phyloP scores from a whole-genome alignment of 2,797 vertebrate genomes.

The Chrosomus eos region DNA sequence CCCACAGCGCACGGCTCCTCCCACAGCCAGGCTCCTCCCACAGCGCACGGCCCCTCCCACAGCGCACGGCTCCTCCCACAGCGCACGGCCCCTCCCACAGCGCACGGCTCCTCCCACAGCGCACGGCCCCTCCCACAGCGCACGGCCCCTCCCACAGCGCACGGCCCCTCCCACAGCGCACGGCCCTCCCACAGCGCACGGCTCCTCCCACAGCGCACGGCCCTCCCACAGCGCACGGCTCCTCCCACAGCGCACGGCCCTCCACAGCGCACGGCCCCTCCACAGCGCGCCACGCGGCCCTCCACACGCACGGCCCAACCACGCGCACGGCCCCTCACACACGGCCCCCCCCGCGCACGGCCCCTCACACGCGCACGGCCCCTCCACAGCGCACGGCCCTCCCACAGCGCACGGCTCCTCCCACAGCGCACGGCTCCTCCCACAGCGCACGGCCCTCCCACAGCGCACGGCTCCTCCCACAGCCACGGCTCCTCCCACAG shows the following conservation, averaged over 20 bases:
- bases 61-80: conserved; percentile 12
- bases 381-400: conserved; percentile 8
- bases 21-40: conserved; percentile 14
- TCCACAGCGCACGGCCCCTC: too few relatives aligned
- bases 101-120: conserved; percentile 12
- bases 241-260: too few relatives aligned
- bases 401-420: conserved; percentile 36
- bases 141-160: conserved; percentile 1
- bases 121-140: conserved; percentile 41
- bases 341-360: too few relatives aligned
- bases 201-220: conserved; percentile 44
- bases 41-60: conserved; percentile 36
- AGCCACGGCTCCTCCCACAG: conserved; percentile 8
- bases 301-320: too few relatives aligned
- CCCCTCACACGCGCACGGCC: conserved; percentile 45
- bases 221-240: conserved; percentile 19
- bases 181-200: not conserved
- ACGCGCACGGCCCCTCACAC: conserved; percentile 5
- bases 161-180: conserved; percentile 40
- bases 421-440: conserved; percentile 31
- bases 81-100: conserved; percentile 41
- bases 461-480: conserved; percentile 38
- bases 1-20: too few relatives aligned
- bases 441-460: conserved; percentile 3
- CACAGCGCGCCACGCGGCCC: too few relatives aligned